Conservation (phyloP, 2,797 vertebrate genomes). For the Astyanax mexicanus region DNA sequence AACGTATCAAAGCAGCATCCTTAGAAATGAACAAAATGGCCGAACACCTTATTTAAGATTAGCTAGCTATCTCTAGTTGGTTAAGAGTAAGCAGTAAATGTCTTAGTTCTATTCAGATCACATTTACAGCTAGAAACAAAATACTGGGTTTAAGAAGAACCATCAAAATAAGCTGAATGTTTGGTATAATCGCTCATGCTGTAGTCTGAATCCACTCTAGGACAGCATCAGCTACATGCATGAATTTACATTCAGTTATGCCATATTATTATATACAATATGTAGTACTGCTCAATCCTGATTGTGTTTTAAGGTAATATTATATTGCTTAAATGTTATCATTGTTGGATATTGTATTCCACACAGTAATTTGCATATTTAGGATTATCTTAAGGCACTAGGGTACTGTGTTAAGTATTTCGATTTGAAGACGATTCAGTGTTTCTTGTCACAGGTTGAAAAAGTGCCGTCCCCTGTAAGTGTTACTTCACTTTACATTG, state of each 20-base stretch:
- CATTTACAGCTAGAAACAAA: neutral
- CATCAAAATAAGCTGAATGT: neutral
- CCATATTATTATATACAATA: constrained; percentile 1
- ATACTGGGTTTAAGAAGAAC: neutral
- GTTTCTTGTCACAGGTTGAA: neutral
- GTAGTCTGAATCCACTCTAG: neutral
- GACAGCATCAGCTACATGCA: neutral
- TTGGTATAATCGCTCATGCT: neutral
- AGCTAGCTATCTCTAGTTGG: neutral
- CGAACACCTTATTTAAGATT: neutral
- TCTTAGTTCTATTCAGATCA: neutral
- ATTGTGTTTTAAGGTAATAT: constrained; percentile 1
- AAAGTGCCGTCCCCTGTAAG: neutral
- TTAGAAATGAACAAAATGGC: neutral
- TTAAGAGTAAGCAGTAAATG: neutral
- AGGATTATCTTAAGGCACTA: neutral
- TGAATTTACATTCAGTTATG: neutral
- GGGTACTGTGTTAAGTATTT: neutral
- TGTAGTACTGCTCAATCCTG: neutral
- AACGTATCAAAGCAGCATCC: neutral
- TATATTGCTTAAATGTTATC: neutral
- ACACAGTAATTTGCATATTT: neutral
- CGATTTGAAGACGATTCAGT: neutral
- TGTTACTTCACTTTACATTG: neutral
- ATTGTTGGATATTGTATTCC: constrained; percentile 8